These are phyloP conservation scores for Gymnoscelis rufifasciata DNA, from an alignment of 2,888 invertebrate genomes.

Conservation along the genomic window DNA sequence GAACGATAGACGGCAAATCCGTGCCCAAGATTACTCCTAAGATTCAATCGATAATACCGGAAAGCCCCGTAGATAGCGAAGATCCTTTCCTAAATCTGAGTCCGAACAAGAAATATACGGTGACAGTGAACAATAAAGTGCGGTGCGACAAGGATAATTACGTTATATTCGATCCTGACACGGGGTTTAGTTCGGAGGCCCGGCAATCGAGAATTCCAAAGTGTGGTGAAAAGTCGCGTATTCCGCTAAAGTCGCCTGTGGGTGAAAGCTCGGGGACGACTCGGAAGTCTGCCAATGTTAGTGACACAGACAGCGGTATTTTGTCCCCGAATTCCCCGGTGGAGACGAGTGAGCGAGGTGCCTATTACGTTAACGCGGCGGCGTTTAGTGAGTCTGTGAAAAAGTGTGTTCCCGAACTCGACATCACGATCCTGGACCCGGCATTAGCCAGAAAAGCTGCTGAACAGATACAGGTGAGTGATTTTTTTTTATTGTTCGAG, in stretches of 20 bases:
- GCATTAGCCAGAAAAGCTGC: constrained; percentile 66
- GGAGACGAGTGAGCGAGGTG: constrained; percentile 64
- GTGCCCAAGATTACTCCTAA: constrained; percentile 71
- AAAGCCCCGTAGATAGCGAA: constrained; percentile 71
- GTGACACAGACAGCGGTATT: constrained; percentile 83
- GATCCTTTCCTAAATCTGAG: constrained; percentile 71
- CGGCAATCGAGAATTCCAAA: constrained; percentile 54
- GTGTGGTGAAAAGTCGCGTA: constrained; percentile 57
- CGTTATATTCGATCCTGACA: constrained; percentile 71
- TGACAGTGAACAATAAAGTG: constrained; percentile 73
- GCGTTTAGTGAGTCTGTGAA: constrained; percentile 61
- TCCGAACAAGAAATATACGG: constrained; percentile 76
- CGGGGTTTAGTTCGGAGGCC: constrained; percentile 61
- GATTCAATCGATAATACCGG: constrained; percentile 74
- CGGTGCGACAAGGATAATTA: constrained; percentile 76
- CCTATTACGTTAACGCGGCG: constrained; percentile 64
- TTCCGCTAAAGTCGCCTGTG: constrained; percentile 55
- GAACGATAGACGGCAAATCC: constrained; percentile 68
- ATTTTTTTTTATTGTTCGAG: neutral
- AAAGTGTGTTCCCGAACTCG: constrained; percentile 52
- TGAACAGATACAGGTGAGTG: constrained; percentile 71
- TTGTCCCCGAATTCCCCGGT: constrained; percentile 81
- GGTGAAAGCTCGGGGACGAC: constrained; percentile 52
- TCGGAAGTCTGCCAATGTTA: constrained; percentile 68
- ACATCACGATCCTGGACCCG: constrained; percentile 67